A percentile compares a stretch with the other conserved stretches of the same genome.
Conservation (phyloP, 2,113 vertebrate species). For the Pseudorasbora parva region DNA sequence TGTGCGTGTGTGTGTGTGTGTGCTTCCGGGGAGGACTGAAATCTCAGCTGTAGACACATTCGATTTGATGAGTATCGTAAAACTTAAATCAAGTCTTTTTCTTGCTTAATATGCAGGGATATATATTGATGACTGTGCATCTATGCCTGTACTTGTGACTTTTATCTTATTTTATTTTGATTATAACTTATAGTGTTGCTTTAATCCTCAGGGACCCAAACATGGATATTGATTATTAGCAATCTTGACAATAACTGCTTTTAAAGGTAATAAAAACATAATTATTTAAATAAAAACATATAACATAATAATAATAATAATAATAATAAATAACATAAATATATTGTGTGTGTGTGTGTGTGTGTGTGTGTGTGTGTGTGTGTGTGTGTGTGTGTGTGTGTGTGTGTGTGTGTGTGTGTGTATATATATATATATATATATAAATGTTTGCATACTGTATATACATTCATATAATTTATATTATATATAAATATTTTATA, state of each 20-base stretch:
- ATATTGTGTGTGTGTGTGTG: no score
- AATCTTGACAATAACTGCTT: not conserved
- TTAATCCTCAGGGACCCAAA: not conserved
- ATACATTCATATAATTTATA: no score
- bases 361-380: no score
- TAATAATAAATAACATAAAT: not conserved
- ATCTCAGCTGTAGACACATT: not conserved
- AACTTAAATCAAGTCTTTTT: not conserved
- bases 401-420: no score
- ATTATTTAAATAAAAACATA: no score
- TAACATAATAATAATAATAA: no score
- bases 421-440: no score
- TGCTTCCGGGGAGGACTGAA: not conserved
- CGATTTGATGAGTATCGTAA: not conserved
- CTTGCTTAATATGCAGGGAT: not conserved
- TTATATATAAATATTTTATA: no score
- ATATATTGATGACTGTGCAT: conserved; percentile 9
- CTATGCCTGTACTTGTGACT: not conserved
- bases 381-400: no score
- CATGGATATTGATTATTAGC: not conserved
- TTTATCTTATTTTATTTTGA: not conserved
- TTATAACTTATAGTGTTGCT: not conserved
- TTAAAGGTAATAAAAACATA: not conserved
- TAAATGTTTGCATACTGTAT: no score
- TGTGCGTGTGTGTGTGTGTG: not conserved